Conservation (phyloP, 2,888 invertebrate genomes). For the Thymelicus lineola region DNA sequence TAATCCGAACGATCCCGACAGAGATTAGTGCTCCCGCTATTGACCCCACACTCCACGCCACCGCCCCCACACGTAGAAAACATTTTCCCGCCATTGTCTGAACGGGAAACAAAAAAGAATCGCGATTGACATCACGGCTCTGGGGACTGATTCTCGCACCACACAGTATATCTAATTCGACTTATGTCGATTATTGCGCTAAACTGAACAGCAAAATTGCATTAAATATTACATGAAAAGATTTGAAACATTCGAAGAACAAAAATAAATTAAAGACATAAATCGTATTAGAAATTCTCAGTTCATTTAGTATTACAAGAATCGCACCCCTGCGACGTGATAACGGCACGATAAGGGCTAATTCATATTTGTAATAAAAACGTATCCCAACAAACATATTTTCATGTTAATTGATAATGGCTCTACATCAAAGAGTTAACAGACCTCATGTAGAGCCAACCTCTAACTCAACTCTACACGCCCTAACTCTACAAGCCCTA, state of each 20-base stretch:
- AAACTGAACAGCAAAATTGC: not conserved
- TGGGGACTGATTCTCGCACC: constrained; percentile 32
- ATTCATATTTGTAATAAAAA: not conserved
- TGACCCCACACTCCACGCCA: constrained; percentile 62
- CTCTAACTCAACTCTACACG: no score
- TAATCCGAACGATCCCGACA: constrained; percentile 79
- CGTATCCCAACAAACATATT: no score
- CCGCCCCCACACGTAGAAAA: constrained; percentile 71
- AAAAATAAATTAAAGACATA: not conserved
- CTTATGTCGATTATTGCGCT: not conserved
- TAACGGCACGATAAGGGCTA: constrained; percentile 29
- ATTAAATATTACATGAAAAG: not conserved
- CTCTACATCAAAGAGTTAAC: no score
- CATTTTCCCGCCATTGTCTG: constrained; percentile 80
- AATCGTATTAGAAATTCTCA: not conserved
- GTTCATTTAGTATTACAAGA: not conserved
- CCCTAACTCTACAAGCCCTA: no score
- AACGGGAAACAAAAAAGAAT: constrained; percentile 71
- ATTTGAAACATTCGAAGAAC: not conserved
- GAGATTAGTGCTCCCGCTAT: constrained; percentile 79
- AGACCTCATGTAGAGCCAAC: no score
- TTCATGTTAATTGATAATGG: no score
- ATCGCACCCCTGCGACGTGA: constrained; percentile 13
- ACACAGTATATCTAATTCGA: not conserved
- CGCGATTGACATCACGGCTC: constrained; percentile 74